Evolutionary conservation across 1,140 invertebrate genomes (phyloP), one percentile per base, ranked within the genome.

Genomic region (Drosophila subpulchrella): DNA sequence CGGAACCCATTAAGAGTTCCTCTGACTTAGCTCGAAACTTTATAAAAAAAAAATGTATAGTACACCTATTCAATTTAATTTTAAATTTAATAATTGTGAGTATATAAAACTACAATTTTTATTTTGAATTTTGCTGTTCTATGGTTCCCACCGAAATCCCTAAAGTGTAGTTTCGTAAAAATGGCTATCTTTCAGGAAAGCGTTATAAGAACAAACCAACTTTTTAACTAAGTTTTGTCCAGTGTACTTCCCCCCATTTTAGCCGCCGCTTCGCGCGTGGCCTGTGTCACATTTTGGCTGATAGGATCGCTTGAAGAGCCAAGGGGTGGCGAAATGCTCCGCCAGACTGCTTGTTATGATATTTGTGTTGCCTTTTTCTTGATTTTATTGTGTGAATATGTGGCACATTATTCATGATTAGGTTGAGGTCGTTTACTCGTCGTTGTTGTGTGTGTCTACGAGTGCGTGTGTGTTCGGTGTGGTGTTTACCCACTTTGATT

Each of bases 321-420:
- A 48, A 48, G 39, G 38, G 39, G 61, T 46, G 27, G 55, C 74
- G 54, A 56, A 61, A 54, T 42, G 51, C 17, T 24, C 20, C 27
- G 60, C 60, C 65, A 50, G 34, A 8, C 58, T 54, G 73, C 77
- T 81, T 81, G 81, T 85, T 85, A 81, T 85, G 81, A 84, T 85
- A 78, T 84, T 84, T 63, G 71, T 80, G 81, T 83, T 76, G 76
- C 57, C 76, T 78, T 75, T 82, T 71, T 80, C 58, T 53, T 84
- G 81, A 80, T 83, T 83, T 83, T 80, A 76, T 83, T 83, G 77
- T 84, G 81, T 84, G 81, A 84, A 84, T 84, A 84, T 84, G 81
- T 85, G 76, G 66, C 81, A 84, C 81, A 85, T 85, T 84, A 84
- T 84, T 84, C 81, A 84, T 84, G 81, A 84, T 84, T 85, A 84